Evolutionary conservation across 2,888 invertebrate species (phyloP).

Genomic region (Meiosimyza platycephala): DNA sequence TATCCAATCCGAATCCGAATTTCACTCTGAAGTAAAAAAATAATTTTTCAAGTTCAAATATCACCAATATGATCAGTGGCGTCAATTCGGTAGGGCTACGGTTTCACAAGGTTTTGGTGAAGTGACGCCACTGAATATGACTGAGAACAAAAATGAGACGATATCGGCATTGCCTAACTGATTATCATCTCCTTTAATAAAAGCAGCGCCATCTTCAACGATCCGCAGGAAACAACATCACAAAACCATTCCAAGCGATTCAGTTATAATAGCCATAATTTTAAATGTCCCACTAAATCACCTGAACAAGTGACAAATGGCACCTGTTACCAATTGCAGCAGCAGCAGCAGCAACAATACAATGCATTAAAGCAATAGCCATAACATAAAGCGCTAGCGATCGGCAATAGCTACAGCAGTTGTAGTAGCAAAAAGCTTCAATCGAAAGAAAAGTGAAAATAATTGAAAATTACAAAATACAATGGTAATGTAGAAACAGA

Average conservation of each 20-base stretch:
- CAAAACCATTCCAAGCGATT: background rate
- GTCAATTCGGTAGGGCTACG: too few relatives aligned
- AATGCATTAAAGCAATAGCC: constrained; percentile 1
- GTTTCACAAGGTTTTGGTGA: too few relatives aligned
- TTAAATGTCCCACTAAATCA: constrained; percentile 29
- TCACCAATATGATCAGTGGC: too few relatives aligned
- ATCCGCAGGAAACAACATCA: background rate
- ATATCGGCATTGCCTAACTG: too few relatives aligned
- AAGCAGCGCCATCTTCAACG: too few relatives aligned
- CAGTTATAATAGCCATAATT: constrained; percentile 18
- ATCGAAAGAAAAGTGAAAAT: constrained; percentile 39
- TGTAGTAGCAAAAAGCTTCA: background rate
- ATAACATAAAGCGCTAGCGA: background rate
- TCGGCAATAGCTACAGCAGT: background rate
- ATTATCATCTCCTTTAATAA: too few relatives aligned
- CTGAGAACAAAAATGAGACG: too few relatives aligned
- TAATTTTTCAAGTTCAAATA: too few relatives aligned
- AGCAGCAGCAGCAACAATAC: constrained; percentile 21
- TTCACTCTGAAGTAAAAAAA: too few relatives aligned
- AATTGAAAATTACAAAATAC: constrained; percentile 28
- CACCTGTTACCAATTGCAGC: constrained; percentile 30
- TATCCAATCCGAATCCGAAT: too few relatives aligned
- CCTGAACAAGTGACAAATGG: constrained; percentile 9
- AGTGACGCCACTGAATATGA: too few relatives aligned
- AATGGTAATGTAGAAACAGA: background rate